Conservation (phyloP, 2,113 vertebrate genomes). For the Thryonomys swinderianus region DNA sequence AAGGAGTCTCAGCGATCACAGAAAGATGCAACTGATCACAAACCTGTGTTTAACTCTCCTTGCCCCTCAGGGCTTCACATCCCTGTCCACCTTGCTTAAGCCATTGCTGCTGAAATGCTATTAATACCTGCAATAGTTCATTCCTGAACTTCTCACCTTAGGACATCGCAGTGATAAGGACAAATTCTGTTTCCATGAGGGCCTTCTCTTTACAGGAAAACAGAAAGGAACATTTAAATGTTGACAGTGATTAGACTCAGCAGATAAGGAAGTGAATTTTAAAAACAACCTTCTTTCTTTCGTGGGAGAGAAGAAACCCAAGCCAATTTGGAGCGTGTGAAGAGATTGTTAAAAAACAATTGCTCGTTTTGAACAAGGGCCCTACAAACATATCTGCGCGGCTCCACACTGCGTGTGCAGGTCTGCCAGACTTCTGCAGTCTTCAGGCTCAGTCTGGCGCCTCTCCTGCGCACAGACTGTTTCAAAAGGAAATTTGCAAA, state of each 20-base stretch:
- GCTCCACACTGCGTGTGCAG: background rate
- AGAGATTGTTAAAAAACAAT: conserved; percentile 44
- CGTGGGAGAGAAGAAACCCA: background rate
- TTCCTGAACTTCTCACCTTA: background rate
- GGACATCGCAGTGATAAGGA: background rate
- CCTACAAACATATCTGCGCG: conserved; percentile 29
- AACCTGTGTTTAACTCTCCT: background rate
- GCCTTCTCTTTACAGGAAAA: background rate
- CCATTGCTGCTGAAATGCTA: background rate
- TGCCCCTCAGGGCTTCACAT: background rate
- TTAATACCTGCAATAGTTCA: background rate
- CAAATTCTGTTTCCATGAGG: background rate
- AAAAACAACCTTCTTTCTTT: background rate
- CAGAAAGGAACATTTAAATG: background rate
- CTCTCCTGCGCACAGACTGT: conserved; percentile 53
- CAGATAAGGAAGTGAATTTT: background rate
- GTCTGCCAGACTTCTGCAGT: conserved; percentile 64
- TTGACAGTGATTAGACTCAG: background rate
- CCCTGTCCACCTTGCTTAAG: background rate
- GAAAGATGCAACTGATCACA: background rate
- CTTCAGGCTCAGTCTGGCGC: conserved; percentile 63
- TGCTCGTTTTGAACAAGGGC: conserved; percentile 36
- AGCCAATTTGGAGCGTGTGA: conserved; percentile 40
- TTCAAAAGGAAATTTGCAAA: conserved; percentile 69
- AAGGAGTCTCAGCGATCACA: background rate